Percentiles rank a stretch among this genome's conserved stretches.
Evolutionary conservation across 2,113 vertebrate genomes (phyloP).

Genomic region (Arizona elegans): DNA sequence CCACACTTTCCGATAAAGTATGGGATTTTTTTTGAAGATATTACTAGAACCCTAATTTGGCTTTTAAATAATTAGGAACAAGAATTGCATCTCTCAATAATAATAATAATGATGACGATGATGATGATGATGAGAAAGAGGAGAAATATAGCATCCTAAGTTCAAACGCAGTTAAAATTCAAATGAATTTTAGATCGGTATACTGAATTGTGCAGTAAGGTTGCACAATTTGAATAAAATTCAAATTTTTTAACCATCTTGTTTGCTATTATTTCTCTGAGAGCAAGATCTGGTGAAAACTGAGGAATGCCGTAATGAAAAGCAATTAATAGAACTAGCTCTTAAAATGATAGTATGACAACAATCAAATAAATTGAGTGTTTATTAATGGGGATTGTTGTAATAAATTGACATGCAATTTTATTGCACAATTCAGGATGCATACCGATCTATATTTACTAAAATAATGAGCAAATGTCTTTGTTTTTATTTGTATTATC

Average conservation of each 20-base stretch:
- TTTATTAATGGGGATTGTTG: conserved; percentile 23
- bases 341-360: not conserved
- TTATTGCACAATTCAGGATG: conserved; percentile 16
- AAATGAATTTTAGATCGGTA: no score
- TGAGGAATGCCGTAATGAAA: not conserved
- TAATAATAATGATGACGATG: not conserved
- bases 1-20: not conserved
- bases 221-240: no score
- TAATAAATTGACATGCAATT: not conserved
- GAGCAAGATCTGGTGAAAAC: not conserved
- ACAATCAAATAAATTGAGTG: not conserved
- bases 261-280: not conserved
- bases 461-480: conserved; percentile 34
- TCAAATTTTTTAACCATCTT: not conserved
- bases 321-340: not conserved
- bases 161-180: not conserved
- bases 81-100: not conserved
- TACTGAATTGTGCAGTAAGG: no score
- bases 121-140: not conserved
- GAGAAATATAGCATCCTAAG: not conserved
- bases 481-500: not conserved
- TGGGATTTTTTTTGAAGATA: conserved; percentile 6
- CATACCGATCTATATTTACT: not conserved
- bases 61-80: not conserved
- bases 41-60: not conserved